Conservation (phyloP, 1,140 invertebrate species). For the Cardiocondyla obscurior region DNA sequence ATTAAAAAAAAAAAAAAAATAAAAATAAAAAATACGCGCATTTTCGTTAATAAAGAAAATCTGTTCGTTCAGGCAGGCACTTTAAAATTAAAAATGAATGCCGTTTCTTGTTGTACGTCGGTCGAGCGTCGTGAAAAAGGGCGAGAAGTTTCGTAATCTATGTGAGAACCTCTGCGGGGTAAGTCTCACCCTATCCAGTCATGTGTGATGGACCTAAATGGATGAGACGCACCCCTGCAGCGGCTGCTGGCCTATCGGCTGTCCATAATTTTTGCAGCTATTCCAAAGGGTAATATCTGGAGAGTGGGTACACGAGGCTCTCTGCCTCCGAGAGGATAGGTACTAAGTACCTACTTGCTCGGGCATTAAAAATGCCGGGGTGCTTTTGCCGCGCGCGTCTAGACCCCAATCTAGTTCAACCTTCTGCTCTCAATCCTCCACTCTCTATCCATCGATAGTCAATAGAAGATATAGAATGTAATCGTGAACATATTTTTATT, state of each 20-base stretch:
- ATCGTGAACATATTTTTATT: not conserved
- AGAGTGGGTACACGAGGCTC: slow-evolving; percentile 46
- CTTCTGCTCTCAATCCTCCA: not conserved
- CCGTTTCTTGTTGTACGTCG: not conserved
- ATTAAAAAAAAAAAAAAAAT: too few relatives aligned
- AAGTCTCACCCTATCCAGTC: slow-evolving; percentile 83
- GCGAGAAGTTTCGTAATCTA: slow-evolving; percentile 77
- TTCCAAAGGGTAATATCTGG: slow-evolving; percentile 78
- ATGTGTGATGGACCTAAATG: slow-evolving; percentile 85
- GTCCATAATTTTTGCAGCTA: slow-evolving; percentile 80
- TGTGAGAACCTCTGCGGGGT: slow-evolving; percentile 83
- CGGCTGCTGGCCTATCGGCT: slow-evolving; percentile 73
- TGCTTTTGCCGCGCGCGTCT: slow-evolving; percentile 64
- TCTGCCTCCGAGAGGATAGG: slow-evolving; percentile 60
- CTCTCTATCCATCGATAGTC: not conserved
- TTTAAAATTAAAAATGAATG: not conserved
- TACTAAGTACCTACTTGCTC: slow-evolving; percentile 72
- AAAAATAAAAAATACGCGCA: too few relatives aligned
- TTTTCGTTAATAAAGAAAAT: not conserved
- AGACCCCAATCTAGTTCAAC: slow-evolving; percentile 52
- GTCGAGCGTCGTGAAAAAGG: slow-evolving; percentile 1
- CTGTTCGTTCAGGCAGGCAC: too few relatives aligned
- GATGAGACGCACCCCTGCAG: slow-evolving; percentile 83
- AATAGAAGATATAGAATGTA: not conserved
- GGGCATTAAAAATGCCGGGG: slow-evolving; percentile 67